Percentiles rank a stretch among this genome's conserved stretches.
Conservation (phyloP, 2,113 vertebrate species). For the Hymenochirus boettgeri region DNA sequence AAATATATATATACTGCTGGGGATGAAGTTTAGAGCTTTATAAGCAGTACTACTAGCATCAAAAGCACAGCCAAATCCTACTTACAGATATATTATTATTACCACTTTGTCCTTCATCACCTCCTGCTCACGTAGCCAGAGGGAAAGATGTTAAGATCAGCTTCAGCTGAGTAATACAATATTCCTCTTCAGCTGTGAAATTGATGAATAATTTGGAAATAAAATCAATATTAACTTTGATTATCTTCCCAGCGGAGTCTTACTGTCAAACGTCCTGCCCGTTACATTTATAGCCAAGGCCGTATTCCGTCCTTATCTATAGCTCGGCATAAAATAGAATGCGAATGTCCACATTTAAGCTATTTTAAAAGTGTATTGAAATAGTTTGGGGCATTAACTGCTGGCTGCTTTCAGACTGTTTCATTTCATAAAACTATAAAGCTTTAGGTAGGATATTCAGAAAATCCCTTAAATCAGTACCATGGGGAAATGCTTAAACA, state of each 20-base stretch:
- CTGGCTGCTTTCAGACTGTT: too few relatives aligned
- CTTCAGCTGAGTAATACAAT: conserved; percentile 64
- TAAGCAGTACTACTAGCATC: not conserved
- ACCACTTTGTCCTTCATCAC: conserved; percentile 50
- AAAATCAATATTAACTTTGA: conserved; percentile 65
- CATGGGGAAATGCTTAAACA: too few relatives aligned
- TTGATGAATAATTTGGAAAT: conserved; percentile 72
- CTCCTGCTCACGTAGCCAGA: conserved; percentile 48
- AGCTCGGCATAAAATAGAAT: not conserved
- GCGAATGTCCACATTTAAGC: too few relatives aligned
- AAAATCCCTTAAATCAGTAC: too few relatives aligned
- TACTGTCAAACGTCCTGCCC: not conserved
- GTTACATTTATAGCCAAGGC: not conserved
- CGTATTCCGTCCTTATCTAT: not conserved
- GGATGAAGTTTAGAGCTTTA: not conserved
- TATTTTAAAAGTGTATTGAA: too few relatives aligned
- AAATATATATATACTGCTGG: not conserved
- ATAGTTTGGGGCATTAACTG: too few relatives aligned
- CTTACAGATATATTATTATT: conserved; percentile 29
- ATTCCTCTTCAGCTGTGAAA: conserved; percentile 62
- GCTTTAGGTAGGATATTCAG: too few relatives aligned
- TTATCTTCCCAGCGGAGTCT: conserved; percentile 43
- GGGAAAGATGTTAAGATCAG: conserved; percentile 59
- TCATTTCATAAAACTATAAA: too few relatives aligned
- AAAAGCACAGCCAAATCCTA: not conserved